phyloP scores from a whole-genome alignment of 2,888 invertebrate species.

The Lypha dubia region DNA sequence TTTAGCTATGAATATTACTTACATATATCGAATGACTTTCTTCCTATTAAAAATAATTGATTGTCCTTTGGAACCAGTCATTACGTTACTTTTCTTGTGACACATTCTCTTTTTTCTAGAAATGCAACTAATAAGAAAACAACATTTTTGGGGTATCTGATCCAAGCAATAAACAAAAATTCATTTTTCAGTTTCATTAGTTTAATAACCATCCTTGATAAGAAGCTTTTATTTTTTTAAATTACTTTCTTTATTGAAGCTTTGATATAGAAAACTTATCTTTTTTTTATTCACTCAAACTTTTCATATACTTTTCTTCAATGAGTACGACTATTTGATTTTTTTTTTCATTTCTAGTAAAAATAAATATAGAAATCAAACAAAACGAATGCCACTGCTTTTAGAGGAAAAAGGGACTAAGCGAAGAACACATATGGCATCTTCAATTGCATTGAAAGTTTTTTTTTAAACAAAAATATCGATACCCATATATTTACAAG shows the following conservation, averaged over 20 bases:
- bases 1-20: too few species aligned
- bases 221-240: not conserved
- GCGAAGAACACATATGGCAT: slow-evolving; percentile 42
- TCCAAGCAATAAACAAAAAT: not conserved
- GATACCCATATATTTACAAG: not conserved
- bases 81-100: too few species aligned
- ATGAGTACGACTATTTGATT: too few species aligned
- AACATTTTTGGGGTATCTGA: not conserved
- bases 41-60: too few species aligned
- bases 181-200: slow-evolving; percentile 42
- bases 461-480: slow-evolving; percentile 1
- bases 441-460: slow-evolving; percentile 48
- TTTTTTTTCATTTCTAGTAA: not conserved
- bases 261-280: slow-evolving; percentile 19
- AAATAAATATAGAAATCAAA: slow-evolving; percentile 12
- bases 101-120: too few species aligned
- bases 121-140: too few species aligned
- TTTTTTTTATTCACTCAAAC: not conserved
- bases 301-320: slow-evolving; percentile 14
- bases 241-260: slow-evolving; percentile 37
- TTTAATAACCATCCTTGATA: slow-evolving; percentile 44
- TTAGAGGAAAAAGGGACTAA: slow-evolving; percentile 14
- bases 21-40: too few species aligned
- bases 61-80: too few species aligned
- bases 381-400: not conserved